Conservation (phyloP, 2,113 vertebrate species). For the Macroglossus sobrinus region DNA sequence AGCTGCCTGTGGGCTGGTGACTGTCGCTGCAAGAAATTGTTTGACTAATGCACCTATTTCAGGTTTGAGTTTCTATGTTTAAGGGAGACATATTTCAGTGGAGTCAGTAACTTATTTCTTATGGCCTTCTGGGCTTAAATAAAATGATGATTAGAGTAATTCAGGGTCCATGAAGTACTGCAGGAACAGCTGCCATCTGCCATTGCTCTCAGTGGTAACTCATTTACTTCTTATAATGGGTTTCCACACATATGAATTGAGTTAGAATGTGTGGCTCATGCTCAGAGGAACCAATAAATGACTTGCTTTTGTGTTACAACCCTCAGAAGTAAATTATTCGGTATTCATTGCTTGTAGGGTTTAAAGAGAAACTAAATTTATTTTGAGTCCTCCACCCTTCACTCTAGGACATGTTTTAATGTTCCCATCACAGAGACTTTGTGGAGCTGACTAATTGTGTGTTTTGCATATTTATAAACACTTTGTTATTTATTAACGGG, state of each 20-base stretch:
- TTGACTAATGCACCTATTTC: not conserved
- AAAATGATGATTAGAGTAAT: slow-evolving; percentile 57
- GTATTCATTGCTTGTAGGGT: slow-evolving; percentile 69
- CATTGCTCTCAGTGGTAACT: slow-evolving; percentile 24
- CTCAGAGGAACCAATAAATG: slow-evolving; percentile 74
- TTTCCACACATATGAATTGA: slow-evolving; percentile 57
- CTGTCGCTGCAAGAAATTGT: not conserved
- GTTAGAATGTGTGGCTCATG: slow-evolving; percentile 50
- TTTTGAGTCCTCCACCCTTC: slow-evolving; percentile 57
- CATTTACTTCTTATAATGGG: slow-evolving; percentile 47
- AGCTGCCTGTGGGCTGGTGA: not conserved
- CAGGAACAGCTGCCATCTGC: slow-evolving; percentile 69
- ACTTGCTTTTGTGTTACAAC: slow-evolving; percentile 76
- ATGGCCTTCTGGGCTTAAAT: slow-evolving; percentile 65
- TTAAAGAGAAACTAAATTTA: slow-evolving; percentile 76
- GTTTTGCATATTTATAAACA: slow-evolving; percentile 85
- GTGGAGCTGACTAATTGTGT: slow-evolving; percentile 81
- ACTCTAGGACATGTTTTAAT: slow-evolving; percentile 74
- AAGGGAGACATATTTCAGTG: slow-evolving; percentile 45
- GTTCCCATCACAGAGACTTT: slow-evolving; percentile 71
- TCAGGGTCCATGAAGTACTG: slow-evolving; percentile 39
- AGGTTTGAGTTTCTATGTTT: slow-evolving; percentile 8
- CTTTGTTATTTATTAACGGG: slow-evolving; percentile 82
- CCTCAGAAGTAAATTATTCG: slow-evolving; percentile 76
- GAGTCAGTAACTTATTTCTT: slow-evolving; percentile 54